phyloP scores from a whole-genome alignment of 37 sponge, comb jelly and placozoan species.

The Agelas oroides region DNA sequence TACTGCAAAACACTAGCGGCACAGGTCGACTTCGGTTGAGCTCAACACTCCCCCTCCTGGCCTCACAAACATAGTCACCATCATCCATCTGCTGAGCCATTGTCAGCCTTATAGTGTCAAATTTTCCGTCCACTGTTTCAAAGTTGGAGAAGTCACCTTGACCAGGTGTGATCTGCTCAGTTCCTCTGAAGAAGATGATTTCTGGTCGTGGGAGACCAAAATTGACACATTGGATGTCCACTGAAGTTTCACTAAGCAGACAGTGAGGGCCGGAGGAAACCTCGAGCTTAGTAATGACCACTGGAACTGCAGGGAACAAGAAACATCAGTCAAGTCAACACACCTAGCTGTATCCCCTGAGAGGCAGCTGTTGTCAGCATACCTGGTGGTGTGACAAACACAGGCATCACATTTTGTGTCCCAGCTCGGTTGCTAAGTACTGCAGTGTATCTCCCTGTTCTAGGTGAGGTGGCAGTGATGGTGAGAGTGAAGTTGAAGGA shows the following conservation, averaged over 20 bases:
- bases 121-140: background rate
- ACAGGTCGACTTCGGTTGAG: background rate
- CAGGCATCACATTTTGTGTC: background rate
- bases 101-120: too few species aligned
- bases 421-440: constrained; percentile 2
- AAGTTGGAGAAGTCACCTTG: background rate
- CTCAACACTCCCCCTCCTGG: background rate
- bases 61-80: background rate
- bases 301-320: background rate
- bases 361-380: background rate
- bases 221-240: constrained; percentile 32
- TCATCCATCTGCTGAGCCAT: background rate
- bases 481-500: constrained; percentile 37
- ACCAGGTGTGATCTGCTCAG: background rate
- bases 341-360: too few species aligned
- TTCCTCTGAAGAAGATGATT: background rate
- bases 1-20: constrained; percentile 12
- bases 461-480: background rate
- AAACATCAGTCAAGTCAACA: too few species aligned
- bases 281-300: background rate
- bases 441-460: constrained; percentile 35
- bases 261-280: background rate
- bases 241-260: constrained; percentile 6
- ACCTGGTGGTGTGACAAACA: constrained; percentile 38
- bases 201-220: constrained; percentile 42